A percentile compares a stretch with the other conserved stretches of the same genome.
phyloP scores from a whole-genome alignment of 2,888 invertebrate genomes.

The Ochropleura plecta region DNA sequence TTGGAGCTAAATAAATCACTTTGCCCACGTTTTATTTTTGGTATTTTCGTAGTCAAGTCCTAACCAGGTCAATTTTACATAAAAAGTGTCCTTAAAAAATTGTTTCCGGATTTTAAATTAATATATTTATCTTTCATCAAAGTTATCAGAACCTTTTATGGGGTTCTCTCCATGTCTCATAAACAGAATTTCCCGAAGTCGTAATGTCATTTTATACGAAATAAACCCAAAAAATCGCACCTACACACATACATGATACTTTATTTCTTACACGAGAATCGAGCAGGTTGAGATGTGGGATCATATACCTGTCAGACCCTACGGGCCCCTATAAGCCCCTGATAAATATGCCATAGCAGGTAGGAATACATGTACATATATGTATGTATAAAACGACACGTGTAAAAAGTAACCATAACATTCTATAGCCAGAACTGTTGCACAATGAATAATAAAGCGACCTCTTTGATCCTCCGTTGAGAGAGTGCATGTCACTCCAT shows the following conservation, averaged over 20 bases:
- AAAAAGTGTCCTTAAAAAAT: neutral
- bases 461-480: conserved; percentile 3
- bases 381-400: neutral
- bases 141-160: neutral
- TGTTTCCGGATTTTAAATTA: neutral
- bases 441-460: conserved; percentile 21
- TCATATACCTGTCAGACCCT: conserved; percentile 60
- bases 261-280: conserved; percentile 18
- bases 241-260: conserved; percentile 9
- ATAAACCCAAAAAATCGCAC: conserved; percentile 12
- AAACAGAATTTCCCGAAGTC: neutral
- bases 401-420: conserved; percentile 10
- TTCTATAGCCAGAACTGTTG: neutral
- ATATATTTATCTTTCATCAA: neutral
- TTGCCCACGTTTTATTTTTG: conserved; percentile 22
- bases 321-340: conserved; percentile 56
- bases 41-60: conserved; percentile 9
- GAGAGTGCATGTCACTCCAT: conserved; percentile 12
- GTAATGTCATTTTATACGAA: neutral
- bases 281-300: conserved; percentile 33
- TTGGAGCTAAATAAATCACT: conserved; percentile 43
- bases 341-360: conserved; percentile 60
- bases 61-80: neutral
- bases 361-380: conserved; percentile 11
- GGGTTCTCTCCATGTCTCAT: neutral